Percentiles rank a stretch among this genome's conserved stretches.
Conservation (phyloP, 2,113 vertebrate genomes). For the Pangasianodon gigas region DNA sequence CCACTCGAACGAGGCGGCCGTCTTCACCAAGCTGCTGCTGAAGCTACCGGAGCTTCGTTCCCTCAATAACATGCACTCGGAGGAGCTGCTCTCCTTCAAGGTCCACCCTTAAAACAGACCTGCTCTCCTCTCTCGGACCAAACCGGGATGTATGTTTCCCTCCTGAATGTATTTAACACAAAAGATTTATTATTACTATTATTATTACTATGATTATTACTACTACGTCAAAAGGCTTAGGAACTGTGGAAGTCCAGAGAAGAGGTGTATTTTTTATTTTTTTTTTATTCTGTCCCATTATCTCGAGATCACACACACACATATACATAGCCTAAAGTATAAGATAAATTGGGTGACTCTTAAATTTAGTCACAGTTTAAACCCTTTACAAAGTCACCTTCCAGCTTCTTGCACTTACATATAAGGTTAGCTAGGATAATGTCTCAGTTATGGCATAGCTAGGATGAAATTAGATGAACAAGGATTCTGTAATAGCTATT, state of each 20-base stretch:
- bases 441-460: neutral
- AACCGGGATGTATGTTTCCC: slow-evolving; percentile 52
- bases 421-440: neutral
- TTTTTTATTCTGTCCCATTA: neutral
- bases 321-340: neutral
- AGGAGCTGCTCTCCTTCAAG: slow-evolving; percentile 96
- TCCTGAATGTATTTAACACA: slow-evolving; percentile 68
- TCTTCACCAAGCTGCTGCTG: slow-evolving; percentile 96
- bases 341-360: neutral
- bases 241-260: slow-evolving; percentile 4
- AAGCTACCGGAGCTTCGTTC: slow-evolving; percentile 96
- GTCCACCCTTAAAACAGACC: slow-evolving; percentile 84
- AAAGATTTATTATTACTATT: slow-evolving; percentile 35
- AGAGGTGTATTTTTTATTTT: neutral
- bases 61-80: slow-evolving; percentile 98
- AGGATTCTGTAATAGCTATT: neutral
- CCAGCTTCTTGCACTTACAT: neutral
- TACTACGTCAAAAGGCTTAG: neutral
- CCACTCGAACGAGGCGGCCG: slow-evolving; percentile 88
- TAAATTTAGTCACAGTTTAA: neutral
- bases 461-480: neutral
- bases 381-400: neutral
- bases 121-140: slow-evolving; percentile 47
- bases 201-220: slow-evolving; percentile 61
- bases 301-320: neutral